A percentile compares a stretch with the other conserved stretches of the same genome.
phyloP scores from a whole-genome alignment of 1,140 invertebrate genomes.

The Drosophila truncata region DNA sequence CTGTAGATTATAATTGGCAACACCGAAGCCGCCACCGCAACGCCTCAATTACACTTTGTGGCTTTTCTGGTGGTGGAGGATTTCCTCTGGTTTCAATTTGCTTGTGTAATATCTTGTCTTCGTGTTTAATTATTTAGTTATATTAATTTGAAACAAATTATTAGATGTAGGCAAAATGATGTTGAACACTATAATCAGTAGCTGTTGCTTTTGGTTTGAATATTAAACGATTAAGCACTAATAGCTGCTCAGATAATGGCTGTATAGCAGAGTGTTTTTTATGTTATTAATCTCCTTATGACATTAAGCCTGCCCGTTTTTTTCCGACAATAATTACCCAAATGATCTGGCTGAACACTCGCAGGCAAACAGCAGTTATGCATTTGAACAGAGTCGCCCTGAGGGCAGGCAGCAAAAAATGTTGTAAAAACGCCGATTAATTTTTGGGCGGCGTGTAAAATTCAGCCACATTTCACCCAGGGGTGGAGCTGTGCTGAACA shows the following conservation, averaged over 20 bases:
- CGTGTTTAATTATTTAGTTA: slow-evolving; percentile 36
- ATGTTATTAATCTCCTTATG: slow-evolving; percentile 25
- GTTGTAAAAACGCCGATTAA: slow-evolving; percentile 28
- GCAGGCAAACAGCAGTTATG: slow-evolving; percentile 16
- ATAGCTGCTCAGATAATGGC: not conserved
- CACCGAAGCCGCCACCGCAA: slow-evolving; percentile 26
- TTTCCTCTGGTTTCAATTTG: slow-evolving; percentile 4
- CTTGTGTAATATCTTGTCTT: slow-evolving; percentile 2
- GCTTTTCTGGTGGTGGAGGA: not conserved
- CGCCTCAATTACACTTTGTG: slow-evolving; percentile 56
- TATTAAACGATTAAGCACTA: not conserved
- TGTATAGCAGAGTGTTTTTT: not conserved
- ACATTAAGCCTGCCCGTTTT: slow-evolving; percentile 19
- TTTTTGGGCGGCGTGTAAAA: slow-evolving; percentile 27
- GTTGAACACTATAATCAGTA: not conserved
- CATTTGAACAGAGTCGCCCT: slow-evolving; percentile 11
- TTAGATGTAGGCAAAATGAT: not conserved
- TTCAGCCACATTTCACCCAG: not conserved
- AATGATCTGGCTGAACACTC: slow-evolving; percentile 30
- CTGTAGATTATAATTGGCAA: slow-evolving; percentile 52
- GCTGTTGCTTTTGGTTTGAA: not conserved
- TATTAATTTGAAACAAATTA: slow-evolving; percentile 34
- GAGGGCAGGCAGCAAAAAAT: slow-evolving; percentile 5
- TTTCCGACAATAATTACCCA: slow-evolving; percentile 32
- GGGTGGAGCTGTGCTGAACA: slow-evolving; percentile 6